Base-by-base conservation (phyloP, 2,888 invertebrate genomes). In the Melanophora roralis region DNA sequence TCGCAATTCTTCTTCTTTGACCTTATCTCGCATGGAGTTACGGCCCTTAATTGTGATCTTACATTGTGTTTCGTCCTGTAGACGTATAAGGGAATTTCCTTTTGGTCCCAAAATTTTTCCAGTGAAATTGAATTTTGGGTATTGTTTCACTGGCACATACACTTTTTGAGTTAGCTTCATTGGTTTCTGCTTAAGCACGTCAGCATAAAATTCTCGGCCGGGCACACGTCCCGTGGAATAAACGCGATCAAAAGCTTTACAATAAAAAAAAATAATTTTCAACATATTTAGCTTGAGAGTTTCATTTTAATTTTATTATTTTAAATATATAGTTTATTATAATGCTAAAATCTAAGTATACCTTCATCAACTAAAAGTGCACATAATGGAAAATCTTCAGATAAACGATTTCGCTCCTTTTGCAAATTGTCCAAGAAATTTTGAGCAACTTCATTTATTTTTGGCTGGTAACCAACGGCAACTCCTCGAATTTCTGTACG, bases 41-140 rank as follows among this genome's bases (percentile, higher is more conserved):
- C 95, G 92, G 12, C 98, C 98, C 19, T 97, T 92, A 12, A 98
- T 95, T 4, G 97, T 96, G 95, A 98, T 97, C 91, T 96, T 97
- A 87, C 97, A 97, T 93, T 96, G 95, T 0, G 98, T 98, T 87
- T 97, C 97, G 84, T 97, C 97, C 89, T 98, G 97, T 38, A 98
- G 91, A 65, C 96, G 93, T 87, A 97, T 97, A 92, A 98, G 92
- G 2, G 97, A 96, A 89, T 96, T 96, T 21, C 97, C 98, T 90
- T 97, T 97, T 12, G 97, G 98, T 0, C 98, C 98, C 84, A 98
- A 91, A 60, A 98, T 92, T 91, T 98, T 97, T 0, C 98, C 98
- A 81, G 97, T 97, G 90, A 98, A 98, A 91, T 98, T 98, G 89
- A 97, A 97, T 96, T 88, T 89, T 0, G 89, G 88, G 77, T 88